Evolutionary conservation across 2,888 invertebrate genomes (phyloP).

Genomic region (Agrenia bidenticulata): DNA sequence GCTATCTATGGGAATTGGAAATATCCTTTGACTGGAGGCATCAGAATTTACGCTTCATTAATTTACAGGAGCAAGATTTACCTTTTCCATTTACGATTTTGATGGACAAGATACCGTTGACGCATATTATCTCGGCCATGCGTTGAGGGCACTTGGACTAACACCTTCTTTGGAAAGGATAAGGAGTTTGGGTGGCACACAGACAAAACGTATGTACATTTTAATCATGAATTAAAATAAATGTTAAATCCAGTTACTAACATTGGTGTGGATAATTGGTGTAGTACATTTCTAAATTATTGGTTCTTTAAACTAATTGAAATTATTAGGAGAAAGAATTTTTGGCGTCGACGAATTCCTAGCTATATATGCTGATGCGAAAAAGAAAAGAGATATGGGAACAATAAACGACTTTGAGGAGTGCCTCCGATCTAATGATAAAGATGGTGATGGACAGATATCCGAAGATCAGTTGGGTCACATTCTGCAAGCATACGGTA

Average conservation of each 20-base stretch:
- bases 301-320: no score
- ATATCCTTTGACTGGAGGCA: not conserved
- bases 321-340: constrained; percentile 72
- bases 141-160: constrained; percentile 89
- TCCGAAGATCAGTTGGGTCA: constrained; percentile 94
- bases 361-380: constrained; percentile 92
- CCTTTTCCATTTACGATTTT: constrained; percentile 91
- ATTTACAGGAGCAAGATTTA: constrained; percentile 77
- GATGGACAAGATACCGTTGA: constrained; percentile 88
- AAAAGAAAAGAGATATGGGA: constrained; percentile 97
- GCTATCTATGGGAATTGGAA: no score
- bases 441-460: constrained; percentile 94
- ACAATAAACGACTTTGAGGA: constrained; percentile 98
- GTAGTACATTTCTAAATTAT: no score
- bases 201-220: constrained; percentile 75
- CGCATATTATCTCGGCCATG: constrained; percentile 87
- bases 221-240: no score
- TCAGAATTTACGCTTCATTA: not conserved
- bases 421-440: constrained; percentile 98
- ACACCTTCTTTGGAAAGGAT: constrained; percentile 91
- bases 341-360: constrained; percentile 95
- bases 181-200: constrained; percentile 93
- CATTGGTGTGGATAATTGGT: no score
- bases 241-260: no score
- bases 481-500: constrained; percentile 89